phyloP scores from a whole-genome alignment of 2,888 invertebrate genomes.

The Coenonympha arcania region DNA sequence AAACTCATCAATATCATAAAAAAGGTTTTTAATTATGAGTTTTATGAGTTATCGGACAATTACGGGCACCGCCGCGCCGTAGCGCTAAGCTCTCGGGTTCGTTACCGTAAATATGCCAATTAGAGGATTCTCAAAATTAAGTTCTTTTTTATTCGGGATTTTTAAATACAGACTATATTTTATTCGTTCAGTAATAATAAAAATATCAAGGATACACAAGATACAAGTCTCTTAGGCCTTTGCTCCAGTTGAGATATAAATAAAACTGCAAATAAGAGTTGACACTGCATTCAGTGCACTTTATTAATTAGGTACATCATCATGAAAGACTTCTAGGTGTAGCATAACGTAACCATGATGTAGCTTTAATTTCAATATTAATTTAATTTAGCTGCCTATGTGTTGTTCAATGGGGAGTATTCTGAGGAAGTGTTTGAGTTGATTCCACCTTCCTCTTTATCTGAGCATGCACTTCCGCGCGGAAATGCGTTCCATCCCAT shows the following conservation, averaged over 20 bases:
- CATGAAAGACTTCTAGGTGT: constrained; percentile 12
- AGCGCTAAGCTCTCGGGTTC: background rate
- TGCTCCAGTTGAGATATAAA: constrained; percentile 28
- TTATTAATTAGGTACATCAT: constrained; percentile 48
- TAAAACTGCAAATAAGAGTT: constrained; percentile 48
- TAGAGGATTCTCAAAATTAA: background rate
- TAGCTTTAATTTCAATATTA: background rate
- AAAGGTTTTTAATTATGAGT: no score
- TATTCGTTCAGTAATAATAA: background rate
- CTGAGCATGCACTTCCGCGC: no score
- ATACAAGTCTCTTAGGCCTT: no score
- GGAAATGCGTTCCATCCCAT: no score
- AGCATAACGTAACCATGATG: constrained; percentile 14
- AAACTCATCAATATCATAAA: no score
- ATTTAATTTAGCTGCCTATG: background rate
- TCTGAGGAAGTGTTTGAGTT: no score
- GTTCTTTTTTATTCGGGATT: background rate
- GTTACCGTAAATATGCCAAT: background rate
- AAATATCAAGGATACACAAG: background rate
- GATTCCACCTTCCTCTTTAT: no score
- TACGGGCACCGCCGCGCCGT: background rate
- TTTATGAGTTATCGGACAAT: no score
- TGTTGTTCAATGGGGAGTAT: no score
- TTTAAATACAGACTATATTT: background rate
- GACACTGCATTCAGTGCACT: constrained; percentile 63